A percentile compares a stretch with the other conserved stretches of the same genome.
Evolutionary conservation across 2,113 vertebrate species (phyloP).

Genomic region (Siphamia tubifer): DNA sequence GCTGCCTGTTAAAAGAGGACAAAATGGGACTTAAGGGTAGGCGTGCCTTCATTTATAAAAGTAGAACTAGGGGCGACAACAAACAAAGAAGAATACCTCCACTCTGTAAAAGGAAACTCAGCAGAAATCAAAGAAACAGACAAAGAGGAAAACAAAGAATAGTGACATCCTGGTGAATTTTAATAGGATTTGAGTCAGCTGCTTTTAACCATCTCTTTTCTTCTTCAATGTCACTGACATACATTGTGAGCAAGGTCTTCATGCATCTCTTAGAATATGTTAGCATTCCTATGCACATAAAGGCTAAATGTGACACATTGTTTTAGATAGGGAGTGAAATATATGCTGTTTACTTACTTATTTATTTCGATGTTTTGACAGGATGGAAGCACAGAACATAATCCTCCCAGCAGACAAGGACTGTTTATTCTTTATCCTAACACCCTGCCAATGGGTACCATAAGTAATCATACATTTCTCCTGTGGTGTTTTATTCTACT

Average conservation of each 20-base stretch:
- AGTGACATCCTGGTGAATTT: slow-evolving; percentile 24
- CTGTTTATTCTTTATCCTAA: neutral
- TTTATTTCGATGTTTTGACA: neutral
- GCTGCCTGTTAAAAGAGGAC: neutral
- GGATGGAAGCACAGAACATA: neutral
- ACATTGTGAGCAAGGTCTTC: neutral
- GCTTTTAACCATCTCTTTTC: neutral
- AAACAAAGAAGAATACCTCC: slow-evolving; percentile 28
- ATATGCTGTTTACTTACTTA: neutral
- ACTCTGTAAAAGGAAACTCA: slow-evolving; percentile 5
- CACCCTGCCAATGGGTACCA: neutral
- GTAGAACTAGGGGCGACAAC: slow-evolving; percentile 35
- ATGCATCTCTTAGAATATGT: neutral
- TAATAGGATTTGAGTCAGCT: slow-evolving; percentile 49
- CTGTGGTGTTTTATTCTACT: neutral
- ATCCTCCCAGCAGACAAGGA: neutral
- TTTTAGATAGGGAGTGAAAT: neutral
- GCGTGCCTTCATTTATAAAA: slow-evolving; percentile 26
- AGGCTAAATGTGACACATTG: neutral
- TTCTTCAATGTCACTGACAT: neutral
- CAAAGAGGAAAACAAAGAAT: slow-evolving; percentile 43
- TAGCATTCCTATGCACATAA: neutral
- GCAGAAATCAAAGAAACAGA: slow-evolving; percentile 42
- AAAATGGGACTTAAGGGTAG: slow-evolving; percentile 20
- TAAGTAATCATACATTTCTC: neutral